Evolutionary conservation across 2,797 vertebrate species (phyloP), one percentile per base, ranked within the genome.

Genomic region (Gallinago solitaria): DNA sequence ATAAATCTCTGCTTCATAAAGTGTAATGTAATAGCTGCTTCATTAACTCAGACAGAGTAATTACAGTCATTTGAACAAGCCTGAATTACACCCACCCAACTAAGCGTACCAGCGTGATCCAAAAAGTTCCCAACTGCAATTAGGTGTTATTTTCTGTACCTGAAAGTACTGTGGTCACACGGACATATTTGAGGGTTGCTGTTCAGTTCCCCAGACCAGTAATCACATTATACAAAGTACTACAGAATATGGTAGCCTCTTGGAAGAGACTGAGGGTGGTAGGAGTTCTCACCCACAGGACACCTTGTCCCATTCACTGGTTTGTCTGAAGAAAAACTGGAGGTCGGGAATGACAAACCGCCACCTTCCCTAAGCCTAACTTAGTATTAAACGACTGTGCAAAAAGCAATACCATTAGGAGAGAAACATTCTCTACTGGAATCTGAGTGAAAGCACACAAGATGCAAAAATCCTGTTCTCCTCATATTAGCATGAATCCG

Each of bases 21-120:
- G 64, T 89, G 45, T 81, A 95, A 95, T 89, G 45, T 75, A 95
- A 95, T 89, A 84, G 61, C 65, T 87, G 91, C 79, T 95, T 92
- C 90, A 84, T 90, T 95, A 94, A 96, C 77, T 95, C 63, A 87
- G 63, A 59, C 51, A 77, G 50, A 87, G 67, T 69, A 92, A 96
- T 95, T 94, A 85, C 32, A 92, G 64, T 83, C 35, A 93, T 91
- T 78, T 83, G 61, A 94, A 85, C 47, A 89, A 88, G 86, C 5
- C 19, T 83, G 85, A 86, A 88, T 75, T 88, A 90, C 53, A 95
- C 39, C 60, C 74, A 90, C 82, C 77, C 85, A 93, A 67, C 91
- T 88, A 86, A 82, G 75, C 20, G 16, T 8, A 61, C n/a, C 28
- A 93, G 37, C 43, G 60, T 3, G 10, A 86, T 84, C 57, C n/a